Evolutionary conservation across 2,888 invertebrate genomes (phyloP), one percentile per base, ranked within the genome.

Genomic region (Neoscelio sp.): DNA sequence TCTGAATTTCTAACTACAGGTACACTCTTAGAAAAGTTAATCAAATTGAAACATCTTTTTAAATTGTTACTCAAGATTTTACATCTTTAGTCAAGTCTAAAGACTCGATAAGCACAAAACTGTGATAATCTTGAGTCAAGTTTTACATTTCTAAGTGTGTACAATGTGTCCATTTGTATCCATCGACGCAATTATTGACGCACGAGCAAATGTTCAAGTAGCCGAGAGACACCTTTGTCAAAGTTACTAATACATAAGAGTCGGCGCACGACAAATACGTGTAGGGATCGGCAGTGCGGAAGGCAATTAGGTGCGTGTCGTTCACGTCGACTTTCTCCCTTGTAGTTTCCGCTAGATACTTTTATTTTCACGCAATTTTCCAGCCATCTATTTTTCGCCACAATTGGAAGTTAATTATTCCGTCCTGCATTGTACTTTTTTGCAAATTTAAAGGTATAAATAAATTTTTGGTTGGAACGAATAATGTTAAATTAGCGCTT

Each of bases 241-340:
- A 71, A 28, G 30, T 17, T 33, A 23, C 30, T 17, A 50, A 26
- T 42, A 54, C 40, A 48, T 26, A 70, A 64, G 50, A 58, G 70
- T 26, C 44, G 58, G 64, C 67, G 33, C 64, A 71, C 71, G 65
- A 52, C 44, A 10, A 42, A 18, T 12, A 12, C 46, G 38, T 58
- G 64, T 28, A 48, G 74, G 68, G 70, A 65, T 60, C 35, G 18
- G 44, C 60, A 56, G 67, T 50, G 71, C 54, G 44, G 56, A 60
- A 54, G 64, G 62, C 65, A 76, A 71, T 80, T 76, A 74, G 78
- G 67, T 71, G 75, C 65, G 71, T 67, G 70, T 65, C 74, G 58
- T 46, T 60, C 65, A 40, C 60, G 71, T 62, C 60, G 52, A 52
- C 62, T 60, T 44, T 60, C 71, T 60, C 60, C 60, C 58, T 52